These are phyloP conservation scores for Aplochiton taeniatus DNA, from an alignment of 2,797 vertebrate genomes.

Conservation along the genomic window DNA sequence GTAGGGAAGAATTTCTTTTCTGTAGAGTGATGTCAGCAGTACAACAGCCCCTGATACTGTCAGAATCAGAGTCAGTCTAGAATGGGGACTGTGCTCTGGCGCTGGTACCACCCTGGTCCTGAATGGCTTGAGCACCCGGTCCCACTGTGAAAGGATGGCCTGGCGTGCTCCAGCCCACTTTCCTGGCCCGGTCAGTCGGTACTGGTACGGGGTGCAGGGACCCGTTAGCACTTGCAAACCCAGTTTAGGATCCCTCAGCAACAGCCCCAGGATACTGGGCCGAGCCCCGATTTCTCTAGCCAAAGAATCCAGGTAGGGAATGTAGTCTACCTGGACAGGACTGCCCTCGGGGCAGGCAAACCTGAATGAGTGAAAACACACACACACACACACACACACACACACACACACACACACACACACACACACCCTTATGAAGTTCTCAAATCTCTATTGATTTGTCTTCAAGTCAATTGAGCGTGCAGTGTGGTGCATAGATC, in stretches of 20 bases:
- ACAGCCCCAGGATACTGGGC: slow-evolving; percentile 59
- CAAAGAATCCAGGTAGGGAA: slow-evolving; percentile 76
- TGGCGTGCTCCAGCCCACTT: slow-evolving; percentile 70
- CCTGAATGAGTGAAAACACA: slow-evolving; percentile 45
- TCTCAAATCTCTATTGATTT: too few species aligned
- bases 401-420: too few species aligned
- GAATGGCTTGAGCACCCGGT: slow-evolving; percentile 69
- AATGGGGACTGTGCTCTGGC: slow-evolving; percentile 28
- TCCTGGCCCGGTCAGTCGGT: slow-evolving; percentile 68
- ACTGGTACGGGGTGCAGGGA: slow-evolving; percentile 75
- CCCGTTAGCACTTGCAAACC: slow-evolving; percentile 54
- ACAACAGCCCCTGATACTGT: slow-evolving; percentile 53
- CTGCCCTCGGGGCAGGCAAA: slow-evolving; percentile 67
- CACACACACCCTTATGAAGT: not conserved
- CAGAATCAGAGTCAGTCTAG: slow-evolving; percentile 38
- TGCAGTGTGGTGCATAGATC: not conserved
- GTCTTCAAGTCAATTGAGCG: too few species aligned
- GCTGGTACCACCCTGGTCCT: slow-evolving; percentile 68
- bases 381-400: too few species aligned
- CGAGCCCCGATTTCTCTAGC: slow-evolving; percentile 57
- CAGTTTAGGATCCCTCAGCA: slow-evolving; percentile 75
- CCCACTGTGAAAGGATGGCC: slow-evolving; percentile 65
- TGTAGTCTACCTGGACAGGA: slow-evolving; percentile 69
- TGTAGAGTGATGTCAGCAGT: slow-evolving; percentile 52
- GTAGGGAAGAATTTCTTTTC: not conserved